Evolutionary conservation across 2,113 vertebrate genomes (phyloP).

Genomic region (Oophaga pumilio): DNA sequence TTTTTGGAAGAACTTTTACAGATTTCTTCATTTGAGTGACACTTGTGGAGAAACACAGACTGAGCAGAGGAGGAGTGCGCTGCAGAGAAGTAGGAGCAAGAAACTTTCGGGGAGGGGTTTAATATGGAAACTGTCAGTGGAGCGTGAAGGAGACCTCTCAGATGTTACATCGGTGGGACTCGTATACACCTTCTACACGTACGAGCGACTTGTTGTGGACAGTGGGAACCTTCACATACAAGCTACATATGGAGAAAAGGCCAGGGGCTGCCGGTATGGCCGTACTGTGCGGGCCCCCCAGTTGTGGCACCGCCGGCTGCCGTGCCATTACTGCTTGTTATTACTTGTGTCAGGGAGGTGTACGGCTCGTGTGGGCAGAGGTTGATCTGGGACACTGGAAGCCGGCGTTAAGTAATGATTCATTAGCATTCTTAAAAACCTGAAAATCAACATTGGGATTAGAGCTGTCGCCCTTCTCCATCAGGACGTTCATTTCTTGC

Average conservation of each 20-base stretch:
- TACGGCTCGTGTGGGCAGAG: not conserved
- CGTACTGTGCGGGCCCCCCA: not conserved
- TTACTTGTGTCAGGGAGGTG: slow-evolving; percentile 4
- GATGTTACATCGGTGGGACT: too few species aligned
- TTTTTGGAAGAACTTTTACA: too few species aligned
- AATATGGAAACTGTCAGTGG: not conserved
- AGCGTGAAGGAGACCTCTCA: not conserved
- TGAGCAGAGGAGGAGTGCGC: too few species aligned
- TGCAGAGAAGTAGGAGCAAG: not conserved
- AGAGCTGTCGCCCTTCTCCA: not conserved
- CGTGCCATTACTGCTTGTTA: not conserved
- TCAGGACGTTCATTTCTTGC: not conserved
- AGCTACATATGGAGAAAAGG: not conserved
- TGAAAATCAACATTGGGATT: not conserved
- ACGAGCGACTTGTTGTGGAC: too few species aligned
- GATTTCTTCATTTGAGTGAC: too few species aligned
- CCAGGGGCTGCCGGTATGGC: not conserved
- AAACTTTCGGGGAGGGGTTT: not conserved
- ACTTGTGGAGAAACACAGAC: too few species aligned
- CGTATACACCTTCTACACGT: too few species aligned
- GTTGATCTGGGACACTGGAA: not conserved
- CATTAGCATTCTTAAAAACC: slow-evolving; percentile 20
- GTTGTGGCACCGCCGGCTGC: not conserved
- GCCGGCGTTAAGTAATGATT: not conserved
- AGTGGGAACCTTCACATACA: too few species aligned